Evolutionary conservation across 2,113 vertebrate genomes (phyloP).

Genomic region (Pyrgilauda ruficollis): DNA sequence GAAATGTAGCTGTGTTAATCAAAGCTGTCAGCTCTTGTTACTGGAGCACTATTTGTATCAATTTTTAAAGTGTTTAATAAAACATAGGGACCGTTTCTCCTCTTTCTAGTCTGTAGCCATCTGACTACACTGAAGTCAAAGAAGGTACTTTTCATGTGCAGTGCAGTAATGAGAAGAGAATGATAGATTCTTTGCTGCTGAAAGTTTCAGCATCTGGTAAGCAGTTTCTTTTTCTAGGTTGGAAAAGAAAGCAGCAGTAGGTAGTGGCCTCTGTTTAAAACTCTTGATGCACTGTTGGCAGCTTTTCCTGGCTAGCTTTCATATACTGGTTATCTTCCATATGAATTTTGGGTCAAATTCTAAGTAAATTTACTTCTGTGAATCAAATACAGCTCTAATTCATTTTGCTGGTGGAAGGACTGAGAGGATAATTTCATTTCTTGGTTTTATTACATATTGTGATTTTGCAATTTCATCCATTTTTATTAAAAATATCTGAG

Average conservation of each 20-base stretch:
- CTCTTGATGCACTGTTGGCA: not conserved
- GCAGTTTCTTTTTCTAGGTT: not conserved
- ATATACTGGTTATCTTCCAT: not conserved
- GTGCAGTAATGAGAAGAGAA: not conserved
- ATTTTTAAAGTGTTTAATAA: slow-evolving; percentile 61
- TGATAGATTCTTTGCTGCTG: not conserved
- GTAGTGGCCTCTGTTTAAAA: not conserved
- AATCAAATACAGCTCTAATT: not conserved
- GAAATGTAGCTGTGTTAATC: not conserved
- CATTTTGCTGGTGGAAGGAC: not conserved
- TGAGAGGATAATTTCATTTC: not conserved
- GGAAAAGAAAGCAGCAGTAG: not conserved
- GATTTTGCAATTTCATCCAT: not conserved
- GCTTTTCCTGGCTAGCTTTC: not conserved
- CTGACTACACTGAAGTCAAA: not conserved
- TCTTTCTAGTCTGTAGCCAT: not conserved
- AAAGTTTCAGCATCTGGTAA: not conserved
- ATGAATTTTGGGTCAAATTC: not conserved
- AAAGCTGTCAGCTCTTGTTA: slow-evolving; percentile 18
- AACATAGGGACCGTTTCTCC: not conserved
- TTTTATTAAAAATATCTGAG: not conserved
- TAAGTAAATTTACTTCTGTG: not conserved
- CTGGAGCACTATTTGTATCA: slow-evolving; percentile 16
- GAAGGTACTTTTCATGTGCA: not conserved
- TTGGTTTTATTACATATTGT: not conserved